These are phyloP conservation scores for Theocolax elegans DNA, from an alignment of 1,140 invertebrate species.

Conservation along the genomic window DNA sequence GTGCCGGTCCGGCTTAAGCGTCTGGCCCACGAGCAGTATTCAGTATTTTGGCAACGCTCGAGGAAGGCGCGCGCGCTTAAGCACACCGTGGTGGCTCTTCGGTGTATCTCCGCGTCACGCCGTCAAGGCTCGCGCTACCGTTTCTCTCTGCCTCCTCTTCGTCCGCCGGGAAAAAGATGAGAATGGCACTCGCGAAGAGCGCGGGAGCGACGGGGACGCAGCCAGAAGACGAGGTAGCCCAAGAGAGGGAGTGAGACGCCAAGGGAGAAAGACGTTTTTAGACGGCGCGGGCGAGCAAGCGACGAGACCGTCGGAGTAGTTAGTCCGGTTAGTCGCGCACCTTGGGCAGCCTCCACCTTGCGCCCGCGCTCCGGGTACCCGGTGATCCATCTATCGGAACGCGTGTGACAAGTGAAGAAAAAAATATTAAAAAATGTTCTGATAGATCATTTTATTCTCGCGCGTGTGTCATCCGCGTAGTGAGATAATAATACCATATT, in stretches of 20 bases:
- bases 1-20: no score
- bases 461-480: no score
- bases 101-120: constrained; percentile 3
- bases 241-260: constrained; percentile 6
- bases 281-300: constrained; percentile 2
- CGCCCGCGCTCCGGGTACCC: background rate
- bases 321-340: constrained; percentile 33
- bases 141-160: constrained; percentile 7
- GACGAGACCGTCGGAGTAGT: background rate
- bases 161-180: constrained; percentile 2
- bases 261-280: constrained; percentile 37
- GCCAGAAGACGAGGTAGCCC: background rate
- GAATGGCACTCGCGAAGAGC: constrained; percentile 12
- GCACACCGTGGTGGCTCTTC: no score
- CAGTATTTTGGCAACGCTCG: constrained; percentile 27
- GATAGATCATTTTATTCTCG: no score
- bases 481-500: no score
- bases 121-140: constrained; percentile 27
- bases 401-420: no score
- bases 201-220: no score
- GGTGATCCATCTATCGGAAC: no score
- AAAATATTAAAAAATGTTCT: no score
- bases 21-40: constrained; percentile 21
- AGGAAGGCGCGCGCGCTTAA: background rate
- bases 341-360: constrained; percentile 25